These are phyloP conservation scores for Enteromius unitaeniatus DNA, from an alignment of 2,797 vertebrate genomes.

Conservation along the genomic window DNA sequence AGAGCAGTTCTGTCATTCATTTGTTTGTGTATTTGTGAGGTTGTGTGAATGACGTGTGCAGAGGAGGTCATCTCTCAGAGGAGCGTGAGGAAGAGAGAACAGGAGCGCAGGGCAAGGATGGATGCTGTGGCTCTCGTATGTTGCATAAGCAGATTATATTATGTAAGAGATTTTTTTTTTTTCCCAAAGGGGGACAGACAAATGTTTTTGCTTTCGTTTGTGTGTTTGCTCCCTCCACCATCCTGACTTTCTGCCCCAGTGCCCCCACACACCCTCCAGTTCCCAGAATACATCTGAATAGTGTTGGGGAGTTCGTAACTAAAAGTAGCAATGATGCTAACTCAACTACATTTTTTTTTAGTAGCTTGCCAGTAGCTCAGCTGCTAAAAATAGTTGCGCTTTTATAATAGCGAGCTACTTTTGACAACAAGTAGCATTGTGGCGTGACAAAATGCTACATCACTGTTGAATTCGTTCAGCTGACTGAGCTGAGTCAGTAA, in stretches of 20 bases:
- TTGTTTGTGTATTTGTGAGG: conserved; percentile 52
- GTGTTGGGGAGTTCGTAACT: conserved; percentile 12
- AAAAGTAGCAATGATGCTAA: conserved; percentile 3
- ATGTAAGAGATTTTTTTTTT: conserved; percentile 67
- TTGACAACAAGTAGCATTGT: background rate
- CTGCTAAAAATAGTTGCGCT: conserved; percentile 33
- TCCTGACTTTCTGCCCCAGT: conserved; percentile 45
- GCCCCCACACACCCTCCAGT: conserved; percentile 25
- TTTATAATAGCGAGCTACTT: background rate
- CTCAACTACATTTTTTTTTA: background rate
- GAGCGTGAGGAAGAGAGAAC: conserved; percentile 12
- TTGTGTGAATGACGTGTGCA: conserved; percentile 43
- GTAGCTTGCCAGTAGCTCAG: conserved; percentile 8
- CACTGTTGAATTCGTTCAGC: conserved; percentile 11
- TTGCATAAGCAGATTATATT: conserved; percentile 78
- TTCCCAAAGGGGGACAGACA: conserved; percentile 55
- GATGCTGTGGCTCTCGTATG: conserved; percentile 58
- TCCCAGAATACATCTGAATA: conserved; percentile 20
- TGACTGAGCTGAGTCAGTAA: background rate
- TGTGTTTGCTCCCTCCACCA: conserved; percentile 41
- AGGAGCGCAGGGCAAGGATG: conserved; percentile 18
- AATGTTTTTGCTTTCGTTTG: conserved; percentile 42
- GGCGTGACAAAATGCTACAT: background rate
- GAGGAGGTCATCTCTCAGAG: conserved; percentile 50
- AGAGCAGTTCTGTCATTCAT: conserved; percentile 11